Evolutionary conservation across 2,113 vertebrate species (phyloP).

Genomic region (Pluvialis apricaria): DNA sequence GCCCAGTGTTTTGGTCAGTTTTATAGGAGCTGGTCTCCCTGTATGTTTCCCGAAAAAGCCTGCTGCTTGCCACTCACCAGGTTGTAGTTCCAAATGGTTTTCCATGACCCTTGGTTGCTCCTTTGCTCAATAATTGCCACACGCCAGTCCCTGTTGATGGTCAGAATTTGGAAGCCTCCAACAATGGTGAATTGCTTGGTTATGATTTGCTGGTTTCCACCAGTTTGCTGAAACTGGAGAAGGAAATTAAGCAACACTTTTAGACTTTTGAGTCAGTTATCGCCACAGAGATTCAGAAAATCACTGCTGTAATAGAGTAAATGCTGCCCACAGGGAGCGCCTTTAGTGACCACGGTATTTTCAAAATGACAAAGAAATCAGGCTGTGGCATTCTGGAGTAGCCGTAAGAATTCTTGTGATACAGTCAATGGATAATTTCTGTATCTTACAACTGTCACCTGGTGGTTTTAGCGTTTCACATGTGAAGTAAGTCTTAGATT

Average conservation of each 20-base stretch:
- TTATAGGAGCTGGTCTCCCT: neutral
- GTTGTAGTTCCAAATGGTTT: constrained; percentile 25
- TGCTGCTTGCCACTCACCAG: neutral
- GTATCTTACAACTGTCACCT: neutral
- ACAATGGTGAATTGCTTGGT: neutral
- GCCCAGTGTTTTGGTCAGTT: neutral
- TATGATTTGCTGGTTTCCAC: neutral
- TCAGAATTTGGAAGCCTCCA: constrained; percentile 21
- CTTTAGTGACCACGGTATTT: neutral
- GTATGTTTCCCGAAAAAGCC: accelerated
- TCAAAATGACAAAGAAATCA: neutral
- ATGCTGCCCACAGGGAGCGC: neutral
- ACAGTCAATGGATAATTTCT: neutral
- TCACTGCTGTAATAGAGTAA: neutral
- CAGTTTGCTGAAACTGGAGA: neutral
- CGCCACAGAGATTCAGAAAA: neutral
- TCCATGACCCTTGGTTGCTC: constrained; percentile 29
- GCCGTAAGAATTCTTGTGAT: neutral
- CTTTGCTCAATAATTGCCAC: constrained; percentile 34
- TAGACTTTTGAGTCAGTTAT: neutral
- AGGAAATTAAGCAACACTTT: neutral
- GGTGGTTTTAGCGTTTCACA: neutral
- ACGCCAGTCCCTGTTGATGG: neutral
- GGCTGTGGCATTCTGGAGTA: neutral
- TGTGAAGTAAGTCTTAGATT: neutral